A percentile compares a stretch with the other conserved stretches of the same genome.
Evolutionary conservation across 2,797 vertebrate genomes (phyloP).

Genomic region (Lutjanus campechanus): DNA sequence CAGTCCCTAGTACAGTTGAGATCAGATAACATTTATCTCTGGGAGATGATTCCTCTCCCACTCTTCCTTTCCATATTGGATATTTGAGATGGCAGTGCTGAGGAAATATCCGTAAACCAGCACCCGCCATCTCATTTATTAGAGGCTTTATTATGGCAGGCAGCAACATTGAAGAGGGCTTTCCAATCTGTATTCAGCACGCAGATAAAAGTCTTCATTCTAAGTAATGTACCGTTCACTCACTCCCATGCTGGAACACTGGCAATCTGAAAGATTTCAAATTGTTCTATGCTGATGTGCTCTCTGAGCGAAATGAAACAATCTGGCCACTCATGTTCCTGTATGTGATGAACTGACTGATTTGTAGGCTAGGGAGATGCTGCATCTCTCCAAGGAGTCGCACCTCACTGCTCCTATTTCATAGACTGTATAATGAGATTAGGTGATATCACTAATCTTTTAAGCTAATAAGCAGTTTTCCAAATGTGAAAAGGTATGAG

Average conservation of each 20-base stretch:
- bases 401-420: conserved; percentile 67
- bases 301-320: conserved; percentile 75
- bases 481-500: conserved; percentile 49
- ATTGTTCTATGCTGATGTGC: conserved; percentile 73
- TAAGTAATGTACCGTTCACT: conserved; percentile 75
- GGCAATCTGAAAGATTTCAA: conserved; percentile 77
- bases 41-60: conserved; percentile 73
- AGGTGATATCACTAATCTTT: conserved; percentile 71
- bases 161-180: conserved; percentile 62
- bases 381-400: conserved; percentile 61
- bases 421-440: conserved; percentile 72
- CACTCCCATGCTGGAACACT: conserved; percentile 64
- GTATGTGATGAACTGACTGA: conserved; percentile 71
- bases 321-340: conserved; percentile 76
- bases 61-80: conserved; percentile 77
- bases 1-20: conserved; percentile 45
- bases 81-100: conserved; percentile 78
- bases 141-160: conserved; percentile 78
- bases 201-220: conserved; percentile 77
- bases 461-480: conserved; percentile 70
- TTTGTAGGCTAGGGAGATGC: conserved; percentile 58
- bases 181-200: conserved; percentile 76
- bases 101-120: conserved; percentile 79
- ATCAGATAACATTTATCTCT: conserved; percentile 82
- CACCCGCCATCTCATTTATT: conserved; percentile 77